Conservation (phyloP, 2,797 vertebrate species). For the Artibeus jamaicensis region DNA sequence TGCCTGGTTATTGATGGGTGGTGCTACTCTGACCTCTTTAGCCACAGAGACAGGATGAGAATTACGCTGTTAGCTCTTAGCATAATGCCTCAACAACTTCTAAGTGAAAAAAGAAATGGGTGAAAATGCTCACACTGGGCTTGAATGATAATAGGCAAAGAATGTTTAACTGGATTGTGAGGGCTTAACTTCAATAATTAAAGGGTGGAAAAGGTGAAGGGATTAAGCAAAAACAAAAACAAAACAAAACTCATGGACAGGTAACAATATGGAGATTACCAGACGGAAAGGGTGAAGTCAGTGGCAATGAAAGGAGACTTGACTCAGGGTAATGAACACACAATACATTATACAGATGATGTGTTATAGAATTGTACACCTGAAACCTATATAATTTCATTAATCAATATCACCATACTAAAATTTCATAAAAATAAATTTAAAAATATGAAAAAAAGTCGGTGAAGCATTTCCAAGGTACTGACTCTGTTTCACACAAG, state of each 20-base stretch:
- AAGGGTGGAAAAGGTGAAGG: neutral
- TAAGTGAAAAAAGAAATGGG: conserved; percentile 4
- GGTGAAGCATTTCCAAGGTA: neutral
- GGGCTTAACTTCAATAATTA: neutral
- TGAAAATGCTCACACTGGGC: neutral
- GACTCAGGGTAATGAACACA: neutral
- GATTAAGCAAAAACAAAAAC: neutral
- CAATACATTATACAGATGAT: neutral
- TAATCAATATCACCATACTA: neutral
- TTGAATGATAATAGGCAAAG: neutral
- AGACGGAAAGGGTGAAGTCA: neutral
- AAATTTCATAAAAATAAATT: neutral
- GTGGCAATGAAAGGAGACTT: neutral
- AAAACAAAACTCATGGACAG: neutral
- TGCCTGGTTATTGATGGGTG: neutral
- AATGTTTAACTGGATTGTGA: neutral
- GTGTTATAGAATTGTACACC: neutral
- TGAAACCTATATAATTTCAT: neutral
- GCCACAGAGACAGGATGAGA: neutral
- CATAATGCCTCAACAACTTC: neutral
- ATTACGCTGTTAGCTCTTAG: neutral
- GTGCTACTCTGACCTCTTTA: neutral
- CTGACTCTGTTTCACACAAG: neutral
- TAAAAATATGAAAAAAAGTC: neutral
- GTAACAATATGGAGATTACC: neutral